Evolutionary conservation across 2,113 vertebrate species (phyloP).

Genomic region (Limanda limanda): DNA sequence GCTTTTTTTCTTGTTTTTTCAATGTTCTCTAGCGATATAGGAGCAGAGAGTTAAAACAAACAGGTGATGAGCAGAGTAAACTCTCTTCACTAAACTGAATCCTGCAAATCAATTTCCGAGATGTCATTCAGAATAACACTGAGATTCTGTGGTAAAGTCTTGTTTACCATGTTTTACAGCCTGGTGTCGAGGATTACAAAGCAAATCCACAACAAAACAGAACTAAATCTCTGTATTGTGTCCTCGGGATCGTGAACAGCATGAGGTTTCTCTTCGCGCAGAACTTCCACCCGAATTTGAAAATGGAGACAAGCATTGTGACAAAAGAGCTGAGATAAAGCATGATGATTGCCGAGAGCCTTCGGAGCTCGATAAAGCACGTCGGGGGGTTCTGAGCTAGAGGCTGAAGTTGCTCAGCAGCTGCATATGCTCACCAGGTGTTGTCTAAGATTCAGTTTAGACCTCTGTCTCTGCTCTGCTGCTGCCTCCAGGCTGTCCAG

Average conservation of each 20-base stretch:
- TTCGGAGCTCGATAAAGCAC: not conserved
- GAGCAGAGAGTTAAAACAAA: not conserved
- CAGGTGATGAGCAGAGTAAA: not conserved
- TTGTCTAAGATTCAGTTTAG: constrained; percentile 53
- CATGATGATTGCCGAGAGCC: constrained; percentile 23
- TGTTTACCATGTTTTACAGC: constrained; percentile 8
- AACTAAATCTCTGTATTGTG: constrained; percentile 47
- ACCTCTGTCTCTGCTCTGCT: constrained; percentile 20
- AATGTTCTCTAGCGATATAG: not conserved
- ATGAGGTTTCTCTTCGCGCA: constrained; percentile 41
- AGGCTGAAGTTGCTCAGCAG: constrained; percentile 41
- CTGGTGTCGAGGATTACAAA: constrained; percentile 50
- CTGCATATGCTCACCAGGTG: constrained; percentile 49
- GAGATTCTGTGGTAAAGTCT: constrained; percentile 26
- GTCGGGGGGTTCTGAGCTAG: constrained; percentile 17
- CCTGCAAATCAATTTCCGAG: constrained; percentile 18
- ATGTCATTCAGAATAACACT: constrained; percentile 21
- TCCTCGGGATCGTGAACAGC: constrained; percentile 49
- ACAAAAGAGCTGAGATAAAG: constrained; percentile 22
- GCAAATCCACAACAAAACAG: constrained; percentile 50
- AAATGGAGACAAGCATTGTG: constrained; percentile 24
- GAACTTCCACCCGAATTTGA: constrained; percentile 41
- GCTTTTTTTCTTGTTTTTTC: not conserved
- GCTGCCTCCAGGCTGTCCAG: constrained; percentile 51
- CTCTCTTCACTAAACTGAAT: not conserved